Base-by-base conservation (phyloP, 2,113 vertebrate genomes). In the Campylorhamphus procurvoides region DNA sequence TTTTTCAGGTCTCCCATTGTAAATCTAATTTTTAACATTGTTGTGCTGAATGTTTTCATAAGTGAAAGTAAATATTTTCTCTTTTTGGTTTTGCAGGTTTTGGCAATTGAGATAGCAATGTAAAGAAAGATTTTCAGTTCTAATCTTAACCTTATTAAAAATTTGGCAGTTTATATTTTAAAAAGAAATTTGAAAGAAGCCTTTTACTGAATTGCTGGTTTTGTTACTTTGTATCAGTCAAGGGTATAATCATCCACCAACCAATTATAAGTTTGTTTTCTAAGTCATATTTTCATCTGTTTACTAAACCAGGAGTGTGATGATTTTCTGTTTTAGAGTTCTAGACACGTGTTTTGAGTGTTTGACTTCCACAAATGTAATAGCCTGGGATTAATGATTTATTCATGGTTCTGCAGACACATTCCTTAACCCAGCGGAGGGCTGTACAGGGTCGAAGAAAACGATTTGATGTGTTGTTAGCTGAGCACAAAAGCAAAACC, bases 401-500 rank as follows among this genome's bases (percentile, higher is more conserved):
- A 73, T 95, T 84, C 47, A 27, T 93, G 94, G 47, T 46, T 97
- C 84, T 96, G 27, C 97, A 99, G 99, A 99, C 99, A 99, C 99
- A 99, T 99, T 99, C 99, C 99, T 99, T 99, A 99, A 99, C 98
- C 98, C 99, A 99, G 98, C 99, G 99, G 98, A 99, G 99, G 98
- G 99, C 99, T 77, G 99, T 99, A 97, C 98, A 98, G 96, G 99
- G 99, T 97, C 98, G 99, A 97, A 99, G 99, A 98, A 99, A 99
- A 96, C 98, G 98, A 97, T 99, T 99, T 92, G 99, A 99, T 97
- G 98, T 98, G 76, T 98, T 99, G 95, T 95, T 99, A 98, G 99
- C 99, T 1, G 99, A 99, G 98, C 99, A 99, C 98, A 99, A 99
- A 98, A 99, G 98, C 98, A 99, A 99, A 98, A 96, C 99, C 96